phyloP scores from a whole-genome alignment of 2,888 invertebrate genomes.

The Drosophila helvetica region DNA sequence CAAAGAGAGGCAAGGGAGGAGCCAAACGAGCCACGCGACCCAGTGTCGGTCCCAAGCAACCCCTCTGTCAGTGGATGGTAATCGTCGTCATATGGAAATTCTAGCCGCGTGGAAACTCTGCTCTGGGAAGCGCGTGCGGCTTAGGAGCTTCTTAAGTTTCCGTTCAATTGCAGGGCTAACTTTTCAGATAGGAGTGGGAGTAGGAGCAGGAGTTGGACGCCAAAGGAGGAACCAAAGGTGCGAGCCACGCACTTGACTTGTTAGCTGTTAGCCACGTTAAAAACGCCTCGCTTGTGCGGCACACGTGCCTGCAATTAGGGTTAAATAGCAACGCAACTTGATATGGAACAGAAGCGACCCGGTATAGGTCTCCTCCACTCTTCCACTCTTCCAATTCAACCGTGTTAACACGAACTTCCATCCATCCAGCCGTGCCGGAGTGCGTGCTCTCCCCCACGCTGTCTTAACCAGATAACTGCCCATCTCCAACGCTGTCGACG shows the following conservation, averaged over 20 bases:
- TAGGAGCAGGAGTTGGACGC: background rate
- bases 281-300: conserved; percentile 57
- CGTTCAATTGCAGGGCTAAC: conserved; percentile 17
- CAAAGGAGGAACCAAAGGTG: conserved; percentile 51
- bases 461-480: conserved; percentile 78
- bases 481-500: conserved; percentile 59
- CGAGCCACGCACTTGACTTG: conserved; percentile 64
- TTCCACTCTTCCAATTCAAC: conserved; percentile 52
- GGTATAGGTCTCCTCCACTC: conserved; percentile 5
- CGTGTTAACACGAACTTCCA: conserved; percentile 66
- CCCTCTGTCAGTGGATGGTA: conserved; percentile 19
- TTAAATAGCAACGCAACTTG: conserved; percentile 67
- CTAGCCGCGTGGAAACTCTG: conserved; percentile 69
- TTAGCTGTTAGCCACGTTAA: conserved; percentile 40
- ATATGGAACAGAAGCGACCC: conserved; percentile 42
- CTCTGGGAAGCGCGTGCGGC: conserved; percentile 45
- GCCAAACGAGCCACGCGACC: conserved; percentile 47
- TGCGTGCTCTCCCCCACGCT: conserved; percentile 47
- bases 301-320: conserved; percentile 77
- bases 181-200: conserved; percentile 30
- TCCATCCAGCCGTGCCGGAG: conserved; percentile 15
- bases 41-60: conserved; percentile 3
- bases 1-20: conserved; percentile 12
- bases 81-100: conserved; percentile 58
- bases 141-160: conserved; percentile 67